Conservation (phyloP, 2,113 vertebrate genomes). For the Phylloscopus trochiloides region DNA sequence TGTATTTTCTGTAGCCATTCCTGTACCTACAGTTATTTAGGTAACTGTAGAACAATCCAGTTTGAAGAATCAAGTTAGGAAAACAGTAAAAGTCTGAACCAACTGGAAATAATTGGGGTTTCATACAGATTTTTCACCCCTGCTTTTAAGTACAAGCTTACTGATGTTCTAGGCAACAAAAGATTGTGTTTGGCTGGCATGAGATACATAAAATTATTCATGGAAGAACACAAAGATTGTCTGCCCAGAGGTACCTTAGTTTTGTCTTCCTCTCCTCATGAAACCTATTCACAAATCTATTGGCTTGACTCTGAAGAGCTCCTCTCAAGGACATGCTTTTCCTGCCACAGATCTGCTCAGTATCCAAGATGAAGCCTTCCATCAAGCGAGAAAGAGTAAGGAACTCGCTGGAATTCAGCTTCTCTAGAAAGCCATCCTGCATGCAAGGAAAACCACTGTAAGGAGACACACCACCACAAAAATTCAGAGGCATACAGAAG, state of each 20-base stretch:
- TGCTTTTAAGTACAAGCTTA: background rate
- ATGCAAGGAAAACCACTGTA: background rate
- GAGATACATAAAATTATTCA: background rate
- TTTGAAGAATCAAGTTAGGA: background rate
- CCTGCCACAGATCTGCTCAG: slow-evolving; percentile 88
- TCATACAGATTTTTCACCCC: background rate
- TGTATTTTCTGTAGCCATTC: background rate
- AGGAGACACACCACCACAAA: background rate
- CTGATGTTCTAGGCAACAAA: background rate
- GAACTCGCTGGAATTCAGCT: slow-evolving; percentile 90
- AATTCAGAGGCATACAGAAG: background rate
- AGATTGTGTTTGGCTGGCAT: background rate
- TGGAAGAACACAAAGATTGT: background rate
- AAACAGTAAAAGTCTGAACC: background rate
- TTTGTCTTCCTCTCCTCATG: slow-evolving; percentile 97
- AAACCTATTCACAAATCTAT: slow-evolving; percentile 94
- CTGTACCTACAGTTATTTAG: background rate
- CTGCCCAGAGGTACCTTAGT: slow-evolving; percentile 78
- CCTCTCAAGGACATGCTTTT: slow-evolving; percentile 90
- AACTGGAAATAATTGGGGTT: background rate
- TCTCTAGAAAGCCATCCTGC: slow-evolving; percentile 94
- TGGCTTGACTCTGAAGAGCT: slow-evolving; percentile 95
- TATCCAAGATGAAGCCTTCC: slow-evolving; percentile 87
- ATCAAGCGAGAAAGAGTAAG: slow-evolving; percentile 89
- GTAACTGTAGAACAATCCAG: background rate